Conservation (phyloP, 2,888 invertebrate genomes). For the Clepsis dumicolana region DNA sequence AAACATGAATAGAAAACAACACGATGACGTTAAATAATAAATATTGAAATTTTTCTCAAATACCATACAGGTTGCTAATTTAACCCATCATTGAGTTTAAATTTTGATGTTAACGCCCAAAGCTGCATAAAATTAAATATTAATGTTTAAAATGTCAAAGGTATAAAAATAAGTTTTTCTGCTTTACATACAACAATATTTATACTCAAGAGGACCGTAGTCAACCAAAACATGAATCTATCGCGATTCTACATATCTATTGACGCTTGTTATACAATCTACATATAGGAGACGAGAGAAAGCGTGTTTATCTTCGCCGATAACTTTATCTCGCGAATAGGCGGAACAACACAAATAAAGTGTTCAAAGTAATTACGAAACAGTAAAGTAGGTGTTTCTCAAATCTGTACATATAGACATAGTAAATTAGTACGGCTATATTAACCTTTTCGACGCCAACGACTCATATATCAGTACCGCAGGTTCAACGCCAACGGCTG, state of each 20-base stretch:
- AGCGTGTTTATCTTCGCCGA: slow-evolving; percentile 22
- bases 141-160: neutral
- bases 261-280: neutral
- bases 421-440: neutral
- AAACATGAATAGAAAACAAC: too few species aligned
- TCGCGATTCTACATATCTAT: neutral
- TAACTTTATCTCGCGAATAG: slow-evolving; percentile 15
- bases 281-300: slow-evolving; percentile 12
- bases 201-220: neutral
- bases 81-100: too few species aligned
- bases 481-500: too few species aligned
- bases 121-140: too few species aligned
- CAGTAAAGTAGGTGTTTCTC: neutral
- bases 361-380: neutral
- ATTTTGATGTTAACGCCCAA: too few species aligned
- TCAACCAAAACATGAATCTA: neutral
- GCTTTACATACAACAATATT: neutral
- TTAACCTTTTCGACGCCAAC: neutral
- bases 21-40: too few species aligned
- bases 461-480: too few species aligned
- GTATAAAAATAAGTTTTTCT: neutral
- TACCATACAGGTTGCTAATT: too few species aligned
- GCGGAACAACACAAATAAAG: slow-evolving; percentile 9
- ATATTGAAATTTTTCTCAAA: too few species aligned
- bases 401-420: neutral